A percentile compares a stretch with the other conserved stretches of the same genome.
phyloP scores from a whole-genome alignment of 1,140 invertebrate genomes.

The Eriocheir sinensis region DNA sequence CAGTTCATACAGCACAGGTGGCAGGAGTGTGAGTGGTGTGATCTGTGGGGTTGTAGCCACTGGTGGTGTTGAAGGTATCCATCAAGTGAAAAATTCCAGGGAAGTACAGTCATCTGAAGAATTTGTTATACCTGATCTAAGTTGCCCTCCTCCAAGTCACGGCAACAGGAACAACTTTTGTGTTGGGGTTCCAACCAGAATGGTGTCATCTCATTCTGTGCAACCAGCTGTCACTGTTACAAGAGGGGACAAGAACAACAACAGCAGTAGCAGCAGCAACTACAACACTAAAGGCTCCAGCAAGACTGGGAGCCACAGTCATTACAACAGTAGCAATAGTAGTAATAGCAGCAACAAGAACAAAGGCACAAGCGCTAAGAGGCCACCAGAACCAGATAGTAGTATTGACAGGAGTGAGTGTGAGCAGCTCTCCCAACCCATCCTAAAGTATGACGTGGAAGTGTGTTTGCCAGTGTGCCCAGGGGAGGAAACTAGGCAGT shows the following conservation, averaged over 20 bases:
- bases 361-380: background rate
- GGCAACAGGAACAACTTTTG: background rate
- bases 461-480: background rate
- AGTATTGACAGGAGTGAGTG: background rate
- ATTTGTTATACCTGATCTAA: background rate
- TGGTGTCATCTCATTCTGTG: conserved; percentile 63
- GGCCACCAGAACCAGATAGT: conserved; percentile 6
- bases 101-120: too few relatives aligned
- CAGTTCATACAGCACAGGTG: background rate
- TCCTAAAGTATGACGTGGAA: background rate
- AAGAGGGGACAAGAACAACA: conserved; percentile 47
- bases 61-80: background rate
- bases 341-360: conserved; percentile 43
- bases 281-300: conserved; percentile 37
- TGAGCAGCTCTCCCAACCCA: background rate
- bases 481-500: background rate
- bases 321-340: conserved; percentile 47
- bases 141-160: background rate
- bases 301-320: conserved; percentile 15
- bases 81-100: background rate
- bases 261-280: conserved; percentile 36
- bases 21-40: background rate
- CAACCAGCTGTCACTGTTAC: conserved; percentile 48
- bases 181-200: conserved; percentile 55
- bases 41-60: background rate